These are phyloP conservation scores for Picathartes gymnocephalus DNA, from an alignment of 2,113 vertebrate species.

Conservation along the genomic window DNA sequence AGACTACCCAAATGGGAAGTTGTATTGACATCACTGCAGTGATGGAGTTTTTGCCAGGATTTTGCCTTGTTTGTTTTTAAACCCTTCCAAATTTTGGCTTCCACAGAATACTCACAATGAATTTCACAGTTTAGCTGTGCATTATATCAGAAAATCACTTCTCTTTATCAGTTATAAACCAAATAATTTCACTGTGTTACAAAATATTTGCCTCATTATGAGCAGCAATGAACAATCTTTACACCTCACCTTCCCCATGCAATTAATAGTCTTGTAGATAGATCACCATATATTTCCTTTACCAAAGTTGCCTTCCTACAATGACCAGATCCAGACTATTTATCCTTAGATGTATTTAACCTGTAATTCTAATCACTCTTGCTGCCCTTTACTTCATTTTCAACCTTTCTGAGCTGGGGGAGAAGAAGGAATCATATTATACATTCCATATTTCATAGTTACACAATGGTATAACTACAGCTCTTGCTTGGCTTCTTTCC, in stretches of 20 bases:
- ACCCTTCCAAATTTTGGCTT: neutral
- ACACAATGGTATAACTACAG: neutral
- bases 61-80: neutral
- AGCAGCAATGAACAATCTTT: neutral
- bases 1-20: neutral
- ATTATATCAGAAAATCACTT: neutral
- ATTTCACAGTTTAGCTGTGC: neutral
- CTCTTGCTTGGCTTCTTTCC: neutral
- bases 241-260: neutral
- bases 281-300: neutral
- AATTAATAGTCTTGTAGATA: neutral
- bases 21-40: neutral
- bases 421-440: neutral
- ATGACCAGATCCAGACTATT: neutral
- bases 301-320: neutral
- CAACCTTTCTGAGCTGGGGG: neutral
- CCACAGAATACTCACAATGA: neutral
- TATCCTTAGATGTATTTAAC: neutral
- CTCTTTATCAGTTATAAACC: neutral
- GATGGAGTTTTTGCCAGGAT: neutral
- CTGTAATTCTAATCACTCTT: neutral
- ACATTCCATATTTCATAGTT: neutral
- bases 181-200: neutral
- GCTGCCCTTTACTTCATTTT: neutral
- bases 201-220: neutral